Evolutionary conservation across 2,888 invertebrate species (phyloP), one percentile per base, ranked within the genome.

Genomic region (Drosophila borealis): DNA sequence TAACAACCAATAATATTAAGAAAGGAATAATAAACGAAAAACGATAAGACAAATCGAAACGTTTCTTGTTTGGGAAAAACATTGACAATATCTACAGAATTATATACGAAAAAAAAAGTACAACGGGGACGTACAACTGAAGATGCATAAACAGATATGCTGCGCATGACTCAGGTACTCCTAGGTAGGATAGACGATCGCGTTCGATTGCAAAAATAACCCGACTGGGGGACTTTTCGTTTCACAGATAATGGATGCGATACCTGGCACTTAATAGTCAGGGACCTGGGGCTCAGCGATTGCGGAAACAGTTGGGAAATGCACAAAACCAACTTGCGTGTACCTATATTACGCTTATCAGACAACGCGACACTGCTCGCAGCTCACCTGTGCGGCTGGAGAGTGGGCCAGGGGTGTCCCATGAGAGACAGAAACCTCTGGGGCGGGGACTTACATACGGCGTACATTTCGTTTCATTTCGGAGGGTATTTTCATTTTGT

Each of bases 361-460:
- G 56, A 57, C 44, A 36, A 50, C 41, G 21, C 29, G 45, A 49
- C 34, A 50, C 55, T 29, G 17, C 19, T 13, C 42, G 11, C 46
- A 9, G 29, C 17, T 21, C 59, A 55, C 50, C 33, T 53, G 60
- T n/a, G 2, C 17, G 29, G 39, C 8, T 2, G 33, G 6, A 17
- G 25, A 17, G 19, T 4, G 33, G 13, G 9, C 21, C 2, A 37
- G 29, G 39, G 14, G 11, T 8, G 41, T 10, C 36, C n/a, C 19
- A 42, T 21, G 11, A 11, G 45, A 55, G 25, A 51, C 49, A 45
- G 39, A 42, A 39, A 34, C 29, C 21, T 36, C n/a, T 34, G 42
- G 41, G 17, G n/a, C 37, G 73, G 75, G 73, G 64, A 75, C 21
- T 69, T 46, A 72, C 77, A 73, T 13, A 68, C 36, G 39, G n/a